These are phyloP conservation scores for Tyrophagus putrescentiae DNA, from an alignment of 1,140 invertebrate genomes.

Conservation along the genomic window DNA sequence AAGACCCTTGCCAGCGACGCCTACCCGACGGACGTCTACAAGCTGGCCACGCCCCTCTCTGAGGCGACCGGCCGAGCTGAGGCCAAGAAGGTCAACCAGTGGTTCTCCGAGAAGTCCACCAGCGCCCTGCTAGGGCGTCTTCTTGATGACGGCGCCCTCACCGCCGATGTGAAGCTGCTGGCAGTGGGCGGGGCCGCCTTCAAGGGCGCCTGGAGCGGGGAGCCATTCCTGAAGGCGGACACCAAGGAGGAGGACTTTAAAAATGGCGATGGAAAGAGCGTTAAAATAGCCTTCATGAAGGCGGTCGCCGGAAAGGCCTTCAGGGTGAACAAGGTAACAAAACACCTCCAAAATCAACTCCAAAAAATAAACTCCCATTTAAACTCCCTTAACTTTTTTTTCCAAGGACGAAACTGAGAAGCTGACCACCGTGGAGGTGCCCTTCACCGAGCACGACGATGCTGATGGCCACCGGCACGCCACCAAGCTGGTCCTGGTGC, in stretches of 20 bases:
- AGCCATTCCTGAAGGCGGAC: not conserved
- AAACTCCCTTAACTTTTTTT: too few species aligned
- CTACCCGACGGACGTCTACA: conserved; percentile 1
- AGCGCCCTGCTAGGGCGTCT: not conserved
- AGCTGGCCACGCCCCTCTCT: not conserved
- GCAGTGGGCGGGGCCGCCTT: not conserved
- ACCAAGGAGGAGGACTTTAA: not conserved
- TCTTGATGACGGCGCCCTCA: not conserved
- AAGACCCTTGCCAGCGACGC: not conserved
- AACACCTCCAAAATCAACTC: too few species aligned
- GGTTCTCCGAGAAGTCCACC: not conserved
- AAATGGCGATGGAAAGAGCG: not conserved
- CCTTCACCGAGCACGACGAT: conserved; percentile 1
- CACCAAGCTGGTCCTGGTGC: not conserved
- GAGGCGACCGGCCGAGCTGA: not conserved
- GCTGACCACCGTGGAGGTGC: not conserved
- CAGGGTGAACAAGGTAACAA: too few species aligned
- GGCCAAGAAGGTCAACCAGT: conserved; percentile 1
- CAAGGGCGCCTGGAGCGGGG: not conserved
- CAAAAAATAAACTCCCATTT: too few species aligned
- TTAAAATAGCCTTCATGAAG: conserved; percentile 3
- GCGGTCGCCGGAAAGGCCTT: not conserved
- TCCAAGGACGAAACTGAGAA: not conserved
- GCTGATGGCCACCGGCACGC: not conserved
- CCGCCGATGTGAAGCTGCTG: not conserved